These are phyloP conservation scores for Scolopax rusticola DNA, from an alignment of 2,797 vertebrate species.

Conservation along the genomic window DNA sequence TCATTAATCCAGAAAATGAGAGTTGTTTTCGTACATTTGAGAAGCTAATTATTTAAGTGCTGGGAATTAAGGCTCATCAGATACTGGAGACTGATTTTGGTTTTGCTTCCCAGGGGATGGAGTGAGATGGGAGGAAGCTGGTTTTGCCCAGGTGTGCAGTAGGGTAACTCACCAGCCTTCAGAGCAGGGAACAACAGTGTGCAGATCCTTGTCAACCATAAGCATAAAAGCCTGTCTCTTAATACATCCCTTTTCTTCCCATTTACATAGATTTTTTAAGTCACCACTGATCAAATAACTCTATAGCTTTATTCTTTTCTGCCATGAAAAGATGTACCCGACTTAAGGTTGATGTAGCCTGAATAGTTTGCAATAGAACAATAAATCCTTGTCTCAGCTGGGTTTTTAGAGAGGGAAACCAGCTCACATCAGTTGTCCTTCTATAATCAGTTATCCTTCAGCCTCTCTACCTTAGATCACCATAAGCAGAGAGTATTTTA, in stretches of 20 bases:
- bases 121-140: not conserved
- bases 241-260: not conserved
- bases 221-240: not conserved
- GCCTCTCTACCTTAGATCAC: not conserved
- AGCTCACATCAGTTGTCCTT: not conserved
- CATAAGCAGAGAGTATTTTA: not conserved
- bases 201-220: not conserved
- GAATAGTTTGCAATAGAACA: not conserved
- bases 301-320: not conserved
- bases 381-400: not conserved
- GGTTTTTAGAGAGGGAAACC: not conserved
- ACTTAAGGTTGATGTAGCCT: not conserved
- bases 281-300: not conserved
- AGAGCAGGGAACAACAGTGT: not conserved
- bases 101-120: constrained; percentile 42
- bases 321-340: not conserved
- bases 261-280: not conserved
- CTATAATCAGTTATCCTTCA: not conserved
- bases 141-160: constrained; percentile 49
- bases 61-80: constrained; percentile 74
- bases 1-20: constrained; percentile 75
- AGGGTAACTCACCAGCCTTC: not conserved
- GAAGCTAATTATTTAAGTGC: constrained; percentile 76
- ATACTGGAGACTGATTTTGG: constrained; percentile 46
- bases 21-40: constrained; percentile 61